Evolutionary conservation across 1,140 invertebrate species (phyloP).

Genomic region (Heliconius melpomene): DNA sequence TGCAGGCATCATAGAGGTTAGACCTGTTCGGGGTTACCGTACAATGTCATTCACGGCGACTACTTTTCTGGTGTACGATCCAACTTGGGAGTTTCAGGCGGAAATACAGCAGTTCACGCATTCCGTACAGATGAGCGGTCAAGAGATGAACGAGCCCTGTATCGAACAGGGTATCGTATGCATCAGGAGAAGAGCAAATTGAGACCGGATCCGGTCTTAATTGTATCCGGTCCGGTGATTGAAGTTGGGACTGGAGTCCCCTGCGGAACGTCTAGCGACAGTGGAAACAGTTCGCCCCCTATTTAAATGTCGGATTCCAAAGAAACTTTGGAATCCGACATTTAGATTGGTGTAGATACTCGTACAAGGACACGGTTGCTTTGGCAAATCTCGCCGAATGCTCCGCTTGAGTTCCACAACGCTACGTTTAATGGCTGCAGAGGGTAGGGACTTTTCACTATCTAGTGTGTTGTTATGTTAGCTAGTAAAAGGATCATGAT

Average conservation of each 20-base stretch:
- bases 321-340: neutral
- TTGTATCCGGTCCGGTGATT: neutral
- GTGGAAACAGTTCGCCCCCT: neutral
- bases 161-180: neutral
- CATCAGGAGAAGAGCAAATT: neutral
- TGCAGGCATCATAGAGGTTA: too few relatives aligned
- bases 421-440: too few relatives aligned
- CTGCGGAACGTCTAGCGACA: neutral
- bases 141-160: neutral
- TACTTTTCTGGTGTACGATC: neutral
- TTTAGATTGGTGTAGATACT: neutral
- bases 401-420: too few relatives aligned
- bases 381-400: neutral
- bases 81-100: neutral
- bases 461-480: too few relatives aligned
- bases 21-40: neutral
- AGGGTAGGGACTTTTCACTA: too few relatives aligned
- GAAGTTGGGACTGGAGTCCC: neutral
- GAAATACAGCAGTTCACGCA: neutral
- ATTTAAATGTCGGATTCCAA: neutral
- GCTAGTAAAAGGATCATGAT: too few relatives aligned
- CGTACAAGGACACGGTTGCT: neutral
- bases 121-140: neutral
- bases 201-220: too few relatives aligned
- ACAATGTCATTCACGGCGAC: neutral